Evolutionary conservation across 64 coral and sea anemone species (phyloP), one percentile per base, ranked within the genome.

Genomic region (Exaiptasia diaphana): DNA sequence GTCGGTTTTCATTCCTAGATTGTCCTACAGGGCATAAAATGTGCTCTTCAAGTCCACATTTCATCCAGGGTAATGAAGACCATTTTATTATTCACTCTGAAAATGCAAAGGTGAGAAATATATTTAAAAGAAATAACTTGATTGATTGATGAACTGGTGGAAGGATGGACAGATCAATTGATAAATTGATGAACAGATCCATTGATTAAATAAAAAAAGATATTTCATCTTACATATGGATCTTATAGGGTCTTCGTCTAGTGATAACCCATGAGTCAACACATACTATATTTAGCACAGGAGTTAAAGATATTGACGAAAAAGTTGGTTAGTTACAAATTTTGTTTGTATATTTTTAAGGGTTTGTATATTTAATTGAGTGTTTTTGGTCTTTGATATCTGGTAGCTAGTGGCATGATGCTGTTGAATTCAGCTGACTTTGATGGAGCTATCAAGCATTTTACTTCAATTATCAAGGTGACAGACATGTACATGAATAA

Each of bases 391-490:
- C 32, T 20, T 32, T 69, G 38, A 59, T 72, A 39, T 15, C 10
- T 77, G 41, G 53, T 33, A 93, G 91, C 63, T 62, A 65, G 84
- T 89, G 91, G 71, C 39, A 83, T 88, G 52, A 63, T 71, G 22
- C 41, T 89, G 4, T 64, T 94, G 79, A 85, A 89, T 60, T 84
- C 72, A 59, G 85, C 76, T 20, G 74, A 69, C 9, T 38, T 94
- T 48, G 85, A 94, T 43, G 37, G 81, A 28, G 81, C 91, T 46
- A 68, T 94, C 67, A 34, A 73, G 11, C 80, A 94, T 46, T 94
- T 93, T 78, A 94, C 91, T 29, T 77, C 83, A 23, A 44, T 89
- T 42, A 83, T 89, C n/a, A 83, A 89, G 85, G 91, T 94, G 67
- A 53, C 34, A 24, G 35, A 28, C 18, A 14, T 27, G 10, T 35